phyloP scores from a whole-genome alignment of 2,113 vertebrate genomes.

The Passer montanus region DNA sequence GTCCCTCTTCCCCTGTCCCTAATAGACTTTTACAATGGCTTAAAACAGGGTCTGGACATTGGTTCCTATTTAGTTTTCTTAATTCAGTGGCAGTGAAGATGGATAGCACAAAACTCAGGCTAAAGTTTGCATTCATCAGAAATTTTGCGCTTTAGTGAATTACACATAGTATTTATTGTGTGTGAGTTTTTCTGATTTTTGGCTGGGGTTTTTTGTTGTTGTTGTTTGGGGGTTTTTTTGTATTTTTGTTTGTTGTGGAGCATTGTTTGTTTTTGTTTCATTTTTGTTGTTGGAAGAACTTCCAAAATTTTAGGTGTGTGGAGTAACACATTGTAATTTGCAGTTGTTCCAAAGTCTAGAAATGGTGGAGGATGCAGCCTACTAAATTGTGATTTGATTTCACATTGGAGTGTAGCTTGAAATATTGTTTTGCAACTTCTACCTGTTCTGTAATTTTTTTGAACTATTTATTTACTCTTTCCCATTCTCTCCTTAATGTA shows the following conservation, averaged over 20 bases:
- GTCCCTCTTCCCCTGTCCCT: neutral
- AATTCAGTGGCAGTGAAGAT: neutral
- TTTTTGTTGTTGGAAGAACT: neutral
- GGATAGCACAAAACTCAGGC: neutral
- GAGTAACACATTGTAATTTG: neutral
- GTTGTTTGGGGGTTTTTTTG: neutral
- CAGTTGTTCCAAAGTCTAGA: neutral
- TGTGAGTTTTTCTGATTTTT: neutral
- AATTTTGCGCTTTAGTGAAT: neutral
- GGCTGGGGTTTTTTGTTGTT: no score
- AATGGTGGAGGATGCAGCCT: neutral
- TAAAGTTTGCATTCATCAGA: neutral
- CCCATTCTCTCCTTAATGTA: neutral
- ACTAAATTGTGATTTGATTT: neutral
- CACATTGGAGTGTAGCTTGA: neutral
- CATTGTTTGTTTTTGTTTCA: neutral
- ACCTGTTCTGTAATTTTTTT: neutral
- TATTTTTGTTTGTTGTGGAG: no score
- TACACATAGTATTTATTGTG: neutral
- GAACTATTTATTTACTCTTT: neutral
- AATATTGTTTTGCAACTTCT: neutral
- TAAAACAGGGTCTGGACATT: neutral
- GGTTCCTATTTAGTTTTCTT: neutral
- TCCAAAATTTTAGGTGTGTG: neutral
- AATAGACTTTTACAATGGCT: neutral